Evolutionary conservation across 1,140 invertebrate genomes (phyloP), one percentile per base, ranked within the genome.

Genomic region (Bicyclus anynana): DNA sequence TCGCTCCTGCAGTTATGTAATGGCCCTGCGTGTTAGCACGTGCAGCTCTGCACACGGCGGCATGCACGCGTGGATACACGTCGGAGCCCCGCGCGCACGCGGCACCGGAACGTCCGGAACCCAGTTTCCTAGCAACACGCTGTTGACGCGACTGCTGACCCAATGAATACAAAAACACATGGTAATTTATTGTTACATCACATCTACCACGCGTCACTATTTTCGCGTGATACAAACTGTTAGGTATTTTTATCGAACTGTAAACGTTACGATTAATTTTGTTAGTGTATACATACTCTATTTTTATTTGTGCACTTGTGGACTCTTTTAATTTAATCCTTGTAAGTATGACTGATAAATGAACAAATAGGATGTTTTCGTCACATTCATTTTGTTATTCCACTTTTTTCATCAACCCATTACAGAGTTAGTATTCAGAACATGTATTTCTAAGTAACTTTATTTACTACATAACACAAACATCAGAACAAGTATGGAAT

Each of bases 71-170:
- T n/a, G n/a, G n/a, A n/a, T 83, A 80, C 83, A 86, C 80, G 80
- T 86, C 74, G 74, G 64, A 78, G 74, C 64, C 68, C 59, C 62
- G 53, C 69, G 75, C 75, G 79, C 84, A 85, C 83, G 83, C 83
- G 81, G 82, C 74, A 60, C 67, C 70, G 65, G 58, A 63, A n/a
- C n/a, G n/a, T n/a, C n/a, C n/a, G n/a, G n/a, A 71, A 66, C 49
- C 70, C 71, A 84, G 85, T 88, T 79, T 88, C 85, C 83, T 88
- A 88, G 85, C 85, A 88, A 88, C 84, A 80, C 72, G 77, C 73
- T 84, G 85, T 88, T 88, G 85, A 86, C 76, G 76, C 81, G 65
- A 79, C 74, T 74, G 72, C 69, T 84, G 77, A 82, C 74, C 77
- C 70, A 74, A 84, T 87, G 77, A 85, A 84, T 72, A 84, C 79